These are phyloP conservation scores for Galerucella pusilla DNA, from an alignment of 2,888 invertebrate species.

Conservation along the genomic window DNA sequence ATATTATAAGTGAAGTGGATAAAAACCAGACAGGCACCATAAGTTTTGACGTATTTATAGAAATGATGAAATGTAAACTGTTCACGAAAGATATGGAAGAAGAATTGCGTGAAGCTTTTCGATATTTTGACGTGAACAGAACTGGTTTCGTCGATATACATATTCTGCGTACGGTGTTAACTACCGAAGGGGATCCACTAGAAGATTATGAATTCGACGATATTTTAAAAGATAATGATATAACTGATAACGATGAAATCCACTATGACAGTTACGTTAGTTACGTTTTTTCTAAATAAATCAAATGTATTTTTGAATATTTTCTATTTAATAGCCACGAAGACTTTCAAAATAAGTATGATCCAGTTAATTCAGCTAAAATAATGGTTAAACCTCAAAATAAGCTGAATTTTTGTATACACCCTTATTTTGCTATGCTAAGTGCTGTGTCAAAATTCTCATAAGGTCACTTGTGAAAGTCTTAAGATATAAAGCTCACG, in stretches of 20 bases:
- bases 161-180: constrained; percentile 16
- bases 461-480: too few species aligned
- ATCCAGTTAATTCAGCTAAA: too few species aligned
- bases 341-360: too few species aligned
- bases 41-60: constrained; percentile 18
- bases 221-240: constrained; percentile 14
- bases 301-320: not conserved
- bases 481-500: too few species aligned
- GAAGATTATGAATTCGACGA: constrained; percentile 20
- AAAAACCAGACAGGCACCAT: not conserved
- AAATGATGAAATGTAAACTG: constrained; percentile 17
- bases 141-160: constrained; percentile 11
- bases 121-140: constrained; percentile 18
- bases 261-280: constrained; percentile 20
- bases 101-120: constrained; percentile 24
- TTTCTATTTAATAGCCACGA: too few species aligned
- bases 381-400: too few species aligned
- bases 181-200: constrained; percentile 16
- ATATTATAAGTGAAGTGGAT: constrained; percentile 6
- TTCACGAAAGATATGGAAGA: constrained; percentile 23
- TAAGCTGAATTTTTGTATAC: too few species aligned
- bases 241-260: constrained; percentile 20
- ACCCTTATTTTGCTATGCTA: too few species aligned
- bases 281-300: constrained; percentile 8
- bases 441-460: too few species aligned